Conservation (phyloP, 2,797 vertebrate species). For the Characodon lateralis region DNA sequence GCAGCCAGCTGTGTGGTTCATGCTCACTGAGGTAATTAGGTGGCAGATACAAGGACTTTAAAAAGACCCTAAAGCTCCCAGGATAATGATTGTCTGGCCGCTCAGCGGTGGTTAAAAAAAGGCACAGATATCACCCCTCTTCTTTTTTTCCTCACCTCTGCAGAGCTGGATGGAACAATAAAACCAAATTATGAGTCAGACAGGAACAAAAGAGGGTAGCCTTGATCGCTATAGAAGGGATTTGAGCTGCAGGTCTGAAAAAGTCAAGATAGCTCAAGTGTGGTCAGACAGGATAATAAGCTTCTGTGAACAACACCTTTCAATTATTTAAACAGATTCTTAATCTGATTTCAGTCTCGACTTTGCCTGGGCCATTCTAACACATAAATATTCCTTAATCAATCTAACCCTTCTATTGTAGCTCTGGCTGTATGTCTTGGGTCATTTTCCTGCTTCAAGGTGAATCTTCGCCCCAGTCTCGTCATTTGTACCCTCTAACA, state of each 20-base stretch:
- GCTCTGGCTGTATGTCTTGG: too few species aligned
- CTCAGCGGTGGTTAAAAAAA: neutral
- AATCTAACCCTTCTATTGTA: too few species aligned
- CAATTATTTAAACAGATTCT: too few species aligned
- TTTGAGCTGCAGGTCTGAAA: neutral
- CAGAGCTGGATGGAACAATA: neutral
- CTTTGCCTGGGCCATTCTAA: too few species aligned
- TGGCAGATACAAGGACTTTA: neutral
- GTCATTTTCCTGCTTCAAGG: too few species aligned
- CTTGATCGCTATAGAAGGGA: neutral
- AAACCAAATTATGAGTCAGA: neutral
- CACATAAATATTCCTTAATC: too few species aligned
- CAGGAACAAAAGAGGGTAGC: neutral
- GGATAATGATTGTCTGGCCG: neutral
- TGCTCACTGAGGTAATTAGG: conserved; percentile 13
- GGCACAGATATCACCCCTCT: neutral
- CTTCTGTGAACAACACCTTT: too few species aligned
- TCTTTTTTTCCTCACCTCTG: neutral
- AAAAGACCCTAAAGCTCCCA: neutral
- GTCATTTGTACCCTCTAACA: too few species aligned
- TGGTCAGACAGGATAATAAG: neutral
- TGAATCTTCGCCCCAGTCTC: too few species aligned
- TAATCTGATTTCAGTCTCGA: too few species aligned
- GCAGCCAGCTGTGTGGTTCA: neutral
- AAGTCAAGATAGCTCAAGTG: neutral